A percentile compares a stretch with the other conserved stretches of the same genome.
Conservation (phyloP, 2,888 invertebrate genomes). For the Tuberolachnus salignus region DNA sequence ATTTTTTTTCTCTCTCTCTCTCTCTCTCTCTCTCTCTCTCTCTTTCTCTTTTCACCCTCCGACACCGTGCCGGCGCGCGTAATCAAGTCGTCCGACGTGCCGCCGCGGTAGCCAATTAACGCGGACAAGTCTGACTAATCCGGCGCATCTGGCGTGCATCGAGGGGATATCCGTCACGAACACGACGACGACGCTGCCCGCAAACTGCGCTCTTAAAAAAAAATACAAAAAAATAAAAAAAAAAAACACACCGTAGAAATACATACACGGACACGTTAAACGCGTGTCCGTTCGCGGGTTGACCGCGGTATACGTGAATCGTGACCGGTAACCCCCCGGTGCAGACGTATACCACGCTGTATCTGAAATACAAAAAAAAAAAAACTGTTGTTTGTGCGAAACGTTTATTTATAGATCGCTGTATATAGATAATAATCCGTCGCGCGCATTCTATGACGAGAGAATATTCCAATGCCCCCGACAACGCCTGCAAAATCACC, state of each 20-base stretch:
- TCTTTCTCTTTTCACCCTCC: background rate
- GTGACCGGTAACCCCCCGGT: background rate
- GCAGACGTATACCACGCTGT: background rate
- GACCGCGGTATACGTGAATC: background rate
- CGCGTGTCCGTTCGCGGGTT: background rate
- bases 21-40: background rate
- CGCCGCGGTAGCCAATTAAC: conserved; percentile 33
- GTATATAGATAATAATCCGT: no score
- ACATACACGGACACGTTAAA: no score
- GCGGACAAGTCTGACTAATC: conserved; percentile 26
- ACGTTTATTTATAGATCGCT: no score
- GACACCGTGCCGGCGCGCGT: background rate
- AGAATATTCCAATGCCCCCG: no score
- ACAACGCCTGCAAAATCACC: no score
- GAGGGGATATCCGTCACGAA: conserved; percentile 26
- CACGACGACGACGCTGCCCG: background rate
- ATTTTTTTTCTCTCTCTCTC: background rate
- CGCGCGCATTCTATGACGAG: no score
- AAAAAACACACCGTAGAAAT: no score
- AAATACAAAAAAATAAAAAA: no score
- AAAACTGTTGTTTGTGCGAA: no score
- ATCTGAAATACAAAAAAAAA: no score
- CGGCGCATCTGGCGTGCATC: conserved; percentile 7
- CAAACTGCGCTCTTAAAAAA: no score
- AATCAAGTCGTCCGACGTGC: background rate